phyloP scores from a whole-genome alignment of 2,888 invertebrate genomes.

The Idaea dimidiata region DNA sequence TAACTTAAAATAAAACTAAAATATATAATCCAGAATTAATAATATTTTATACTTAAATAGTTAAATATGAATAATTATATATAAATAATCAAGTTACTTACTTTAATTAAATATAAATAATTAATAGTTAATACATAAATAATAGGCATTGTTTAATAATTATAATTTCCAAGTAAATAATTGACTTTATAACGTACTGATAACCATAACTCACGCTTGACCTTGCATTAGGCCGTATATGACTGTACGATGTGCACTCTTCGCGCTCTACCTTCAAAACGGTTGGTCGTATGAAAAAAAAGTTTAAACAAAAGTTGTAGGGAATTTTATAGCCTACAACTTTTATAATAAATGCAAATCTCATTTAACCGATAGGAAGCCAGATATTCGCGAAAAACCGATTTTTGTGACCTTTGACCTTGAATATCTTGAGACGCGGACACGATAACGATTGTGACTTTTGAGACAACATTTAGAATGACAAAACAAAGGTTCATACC shows the following conservation, averaged over 20 bases:
- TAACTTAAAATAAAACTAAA: conserved; percentile 21
- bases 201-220: conserved; percentile 31
- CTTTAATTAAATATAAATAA: conserved; percentile 19
- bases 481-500: conserved; percentile 17
- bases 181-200: conserved; percentile 27
- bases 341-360: conserved; percentile 19
- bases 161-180: conserved; percentile 14
- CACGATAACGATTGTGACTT: conserved; percentile 17
- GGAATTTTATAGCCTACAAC: conserved; percentile 23
- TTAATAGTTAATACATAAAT: conserved; percentile 23
- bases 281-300: conserved; percentile 28
- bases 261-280: conserved; percentile 27
- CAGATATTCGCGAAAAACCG: conserved; percentile 17
- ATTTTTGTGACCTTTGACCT: conserved; percentile 14
- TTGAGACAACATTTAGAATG: conserved; percentile 17
- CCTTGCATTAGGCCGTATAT: conserved; percentile 31
- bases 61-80: conserved; percentile 23
- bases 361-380: conserved; percentile 20
- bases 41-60: conserved; percentile 23
- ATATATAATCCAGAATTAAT: conserved; percentile 21
- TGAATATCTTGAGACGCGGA: conserved; percentile 18
- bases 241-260: conserved; percentile 25
- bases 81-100: conserved; percentile 17
- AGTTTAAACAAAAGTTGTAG: conserved; percentile 25
- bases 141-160: conserved; percentile 22